Percentiles rank a stretch among this genome's conserved stretches.
phyloP scores from a whole-genome alignment of 2,797 vertebrate genomes.

The Tenualosa ilisha region DNA sequence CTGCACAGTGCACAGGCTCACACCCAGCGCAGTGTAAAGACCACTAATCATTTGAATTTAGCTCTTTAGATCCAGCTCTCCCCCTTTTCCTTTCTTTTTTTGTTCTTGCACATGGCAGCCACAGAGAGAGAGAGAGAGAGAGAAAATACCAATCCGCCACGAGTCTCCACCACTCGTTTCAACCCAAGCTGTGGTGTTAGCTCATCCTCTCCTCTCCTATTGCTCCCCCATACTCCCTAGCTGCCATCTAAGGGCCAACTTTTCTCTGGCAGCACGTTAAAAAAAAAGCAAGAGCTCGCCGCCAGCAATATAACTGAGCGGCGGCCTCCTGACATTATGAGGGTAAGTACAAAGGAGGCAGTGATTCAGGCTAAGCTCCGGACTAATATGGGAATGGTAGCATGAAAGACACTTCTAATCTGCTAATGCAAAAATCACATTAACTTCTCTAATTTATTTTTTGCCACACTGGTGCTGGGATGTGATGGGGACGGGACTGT shows the following conservation, averaged over 20 bases:
- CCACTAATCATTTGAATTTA: neutral
- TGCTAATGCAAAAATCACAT: slow-evolving; percentile 78
- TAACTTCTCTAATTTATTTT: slow-evolving; percentile 74
- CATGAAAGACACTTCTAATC: slow-evolving; percentile 82
- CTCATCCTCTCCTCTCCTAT: neutral
- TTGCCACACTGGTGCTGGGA: slow-evolving; percentile 55
- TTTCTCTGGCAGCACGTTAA: neutral
- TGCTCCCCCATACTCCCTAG: neutral
- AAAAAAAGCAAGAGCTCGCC: neutral
- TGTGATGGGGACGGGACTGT: slow-evolving; percentile 58
- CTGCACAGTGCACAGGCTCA: neutral
- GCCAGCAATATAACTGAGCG: slow-evolving; percentile 64
- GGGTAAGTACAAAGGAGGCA: slow-evolving; percentile 78
- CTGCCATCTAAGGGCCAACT: neutral
- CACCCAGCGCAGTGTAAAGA: neutral
- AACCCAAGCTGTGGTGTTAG: neutral
- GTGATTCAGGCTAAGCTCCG: slow-evolving; percentile 72
- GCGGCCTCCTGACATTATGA: slow-evolving; percentile 77
- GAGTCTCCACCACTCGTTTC: neutral
- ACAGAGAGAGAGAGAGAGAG: slow-evolving; percentile 2
- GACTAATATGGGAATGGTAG: slow-evolving; percentile 76
- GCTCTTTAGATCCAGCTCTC: neutral
- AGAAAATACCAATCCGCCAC: neutral
- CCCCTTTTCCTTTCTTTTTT: neutral
- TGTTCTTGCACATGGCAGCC: neutral